Percentiles rank a stretch among this genome's conserved stretches.
Evolutionary conservation across 2,113 vertebrate species (phyloP).

Genomic region (Dolichallabes microphthalmus): DNA sequence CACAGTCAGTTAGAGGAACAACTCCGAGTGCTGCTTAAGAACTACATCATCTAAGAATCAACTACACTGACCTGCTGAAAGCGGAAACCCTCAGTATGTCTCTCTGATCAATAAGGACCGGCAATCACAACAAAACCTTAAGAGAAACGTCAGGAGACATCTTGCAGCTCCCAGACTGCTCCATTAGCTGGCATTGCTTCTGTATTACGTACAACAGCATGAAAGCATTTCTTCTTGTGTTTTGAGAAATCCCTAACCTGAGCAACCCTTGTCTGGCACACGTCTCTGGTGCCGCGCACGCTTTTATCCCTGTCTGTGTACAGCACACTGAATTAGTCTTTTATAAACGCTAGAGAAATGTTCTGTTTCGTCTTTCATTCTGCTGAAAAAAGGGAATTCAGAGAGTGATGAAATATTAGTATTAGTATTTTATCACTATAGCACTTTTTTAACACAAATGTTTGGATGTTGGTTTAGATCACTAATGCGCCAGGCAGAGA

Average conservation of each 20-base stretch:
- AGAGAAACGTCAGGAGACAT: not conserved
- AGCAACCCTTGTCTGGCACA: not conserved
- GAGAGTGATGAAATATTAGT: not conserved
- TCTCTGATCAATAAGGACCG: not conserved
- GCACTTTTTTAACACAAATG: not conserved
- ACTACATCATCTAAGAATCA: not conserved
- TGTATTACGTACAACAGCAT: not conserved
- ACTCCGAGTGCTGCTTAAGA: not conserved
- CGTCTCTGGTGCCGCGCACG: not conserved
- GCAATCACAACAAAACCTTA: not conserved
- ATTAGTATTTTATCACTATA: not conserved
- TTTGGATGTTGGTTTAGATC: not conserved
- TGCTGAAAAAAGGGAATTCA: not conserved
- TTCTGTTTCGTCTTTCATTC: not conserved
- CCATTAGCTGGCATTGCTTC: not conserved
- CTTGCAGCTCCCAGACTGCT: not conserved
- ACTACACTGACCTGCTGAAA: not conserved
- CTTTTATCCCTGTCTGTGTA: not conserved
- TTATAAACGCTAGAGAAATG: not conserved
- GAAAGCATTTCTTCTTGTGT: not conserved
- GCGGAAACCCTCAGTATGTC: not conserved
- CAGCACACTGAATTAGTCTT: not conserved
- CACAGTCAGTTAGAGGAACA: not conserved
- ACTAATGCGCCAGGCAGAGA: not conserved
- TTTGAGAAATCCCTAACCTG: not conserved